Evolutionary conservation across 2,797 vertebrate species (phyloP).

Genomic region (Gymnoscopelus braueri): DNA sequence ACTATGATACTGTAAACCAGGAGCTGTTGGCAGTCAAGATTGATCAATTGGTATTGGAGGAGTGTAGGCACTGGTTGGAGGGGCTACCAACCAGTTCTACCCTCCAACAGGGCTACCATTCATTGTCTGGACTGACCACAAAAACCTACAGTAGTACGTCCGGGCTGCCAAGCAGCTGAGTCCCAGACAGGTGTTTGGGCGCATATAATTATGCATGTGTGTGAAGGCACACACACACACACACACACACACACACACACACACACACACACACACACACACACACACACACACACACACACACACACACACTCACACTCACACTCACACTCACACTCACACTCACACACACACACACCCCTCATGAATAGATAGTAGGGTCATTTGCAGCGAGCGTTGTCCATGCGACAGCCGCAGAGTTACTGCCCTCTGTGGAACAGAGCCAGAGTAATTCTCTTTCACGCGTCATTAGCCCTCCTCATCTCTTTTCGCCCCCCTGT

Average conservation of each 20-base stretch:
- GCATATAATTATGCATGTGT: neutral
- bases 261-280: neutral
- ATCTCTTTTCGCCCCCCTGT: slow-evolving; percentile 30
- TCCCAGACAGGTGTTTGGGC: neutral
- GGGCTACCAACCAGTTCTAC: too few species aligned
- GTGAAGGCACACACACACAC: neutral
- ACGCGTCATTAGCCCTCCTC: slow-evolving; percentile 65
- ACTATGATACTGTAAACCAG: too few species aligned
- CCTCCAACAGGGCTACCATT: too few species aligned
- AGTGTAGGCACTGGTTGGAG: too few species aligned
- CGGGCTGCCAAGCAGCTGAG: too few species aligned
- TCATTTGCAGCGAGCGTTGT: slow-evolving; percentile 51
- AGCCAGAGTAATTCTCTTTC: slow-evolving; percentile 67
- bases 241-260: neutral
- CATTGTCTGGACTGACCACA: too few species aligned
- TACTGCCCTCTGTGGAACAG: slow-evolving; percentile 63
- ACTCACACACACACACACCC: neutral
- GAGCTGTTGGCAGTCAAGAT: too few species aligned
- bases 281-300: neutral
- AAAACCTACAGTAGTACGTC: too few species aligned
- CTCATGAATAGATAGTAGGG: slow-evolving; percentile 58
- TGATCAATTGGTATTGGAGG: too few species aligned
- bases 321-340: neutral
- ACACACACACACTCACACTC: neutral
- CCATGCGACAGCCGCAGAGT: slow-evolving; percentile 43